Conservation (phyloP, 2,888 invertebrate species). For the Eristalis pertinax region DNA sequence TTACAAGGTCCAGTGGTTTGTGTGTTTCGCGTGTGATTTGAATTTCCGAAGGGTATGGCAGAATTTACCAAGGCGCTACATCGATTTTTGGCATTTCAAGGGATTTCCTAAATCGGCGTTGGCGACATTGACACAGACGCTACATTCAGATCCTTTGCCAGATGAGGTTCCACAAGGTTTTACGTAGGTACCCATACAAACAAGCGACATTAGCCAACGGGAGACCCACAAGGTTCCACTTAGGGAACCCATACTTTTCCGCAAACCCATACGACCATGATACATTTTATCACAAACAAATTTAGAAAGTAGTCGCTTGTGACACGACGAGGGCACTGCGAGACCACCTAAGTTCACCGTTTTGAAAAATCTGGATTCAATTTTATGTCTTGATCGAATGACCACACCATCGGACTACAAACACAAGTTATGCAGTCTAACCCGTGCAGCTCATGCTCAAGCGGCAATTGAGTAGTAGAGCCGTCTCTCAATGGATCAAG, state of each 20-base stretch:
- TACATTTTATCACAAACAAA: neutral
- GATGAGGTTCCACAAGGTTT: too few relatives aligned
- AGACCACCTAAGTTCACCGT: neutral
- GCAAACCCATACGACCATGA: neutral
- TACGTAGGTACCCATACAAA: too few relatives aligned
- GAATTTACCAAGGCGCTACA: neutral
- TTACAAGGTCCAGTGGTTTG: too few relatives aligned
- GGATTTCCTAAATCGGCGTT: neutral
- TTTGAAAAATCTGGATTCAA: neutral
- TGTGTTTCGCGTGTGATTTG: neutral
- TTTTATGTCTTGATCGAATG: slow-evolving; percentile 1
- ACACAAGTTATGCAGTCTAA: neutral
- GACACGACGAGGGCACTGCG: neutral
- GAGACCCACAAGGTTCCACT: too few relatives aligned
- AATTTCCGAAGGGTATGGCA: neutral
- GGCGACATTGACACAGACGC: neutral
- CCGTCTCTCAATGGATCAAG: too few relatives aligned
- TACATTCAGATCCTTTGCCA: too few relatives aligned
- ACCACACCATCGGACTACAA: neutral
- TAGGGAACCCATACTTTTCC: too few relatives aligned
- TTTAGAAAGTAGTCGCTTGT: neutral
- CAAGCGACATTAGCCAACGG: too few relatives aligned
- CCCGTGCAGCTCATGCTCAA: neutral
- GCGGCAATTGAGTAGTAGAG: too few relatives aligned
- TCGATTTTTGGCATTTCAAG: neutral